A percentile compares a stretch with the other conserved stretches of the same genome.
Evolutionary conservation across 1,140 invertebrate genomes (phyloP).

Genomic region (Ceratosolen solmsi): DNA sequence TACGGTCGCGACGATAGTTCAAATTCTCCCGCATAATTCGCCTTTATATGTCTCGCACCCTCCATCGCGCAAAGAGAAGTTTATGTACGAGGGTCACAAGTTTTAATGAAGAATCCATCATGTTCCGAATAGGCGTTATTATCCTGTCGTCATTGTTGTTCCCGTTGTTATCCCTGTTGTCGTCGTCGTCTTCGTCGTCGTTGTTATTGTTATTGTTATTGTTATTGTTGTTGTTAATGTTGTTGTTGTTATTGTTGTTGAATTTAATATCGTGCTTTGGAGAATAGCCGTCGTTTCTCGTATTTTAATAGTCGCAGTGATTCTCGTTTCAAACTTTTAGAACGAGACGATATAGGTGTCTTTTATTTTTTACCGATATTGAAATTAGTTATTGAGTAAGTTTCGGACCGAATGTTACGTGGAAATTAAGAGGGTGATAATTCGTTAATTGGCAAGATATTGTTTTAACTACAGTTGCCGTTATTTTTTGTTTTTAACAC

Average conservation of each 20-base stretch:
- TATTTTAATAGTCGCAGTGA: slow-evolving; percentile 4
- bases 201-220: background rate
- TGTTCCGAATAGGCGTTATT: slow-evolving; percentile 16
- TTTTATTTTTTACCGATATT: background rate
- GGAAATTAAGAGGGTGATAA: background rate
- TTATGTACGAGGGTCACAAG: slow-evolving; percentile 28
- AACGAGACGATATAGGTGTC: background rate
- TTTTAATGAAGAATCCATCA: slow-evolving; percentile 53
- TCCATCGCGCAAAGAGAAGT: background rate
- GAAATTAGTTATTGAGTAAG: slow-evolving; percentile 30
- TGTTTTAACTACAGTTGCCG: slow-evolving; percentile 5
- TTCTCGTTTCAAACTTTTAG: slow-evolving; percentile 32
- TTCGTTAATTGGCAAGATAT: background rate
- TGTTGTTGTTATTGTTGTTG: background rate
- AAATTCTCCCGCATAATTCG: background rate
- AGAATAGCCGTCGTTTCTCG: background rate
- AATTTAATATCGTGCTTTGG: slow-evolving; percentile 38
- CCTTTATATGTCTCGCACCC: slow-evolving; percentile 33
- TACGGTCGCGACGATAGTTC: slow-evolving; percentile 7
- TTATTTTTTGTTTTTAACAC: too few species aligned
- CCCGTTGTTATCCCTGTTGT: too few species aligned
- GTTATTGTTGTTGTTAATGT: background rate
- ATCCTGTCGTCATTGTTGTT: background rate
- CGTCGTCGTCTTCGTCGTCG: background rate
- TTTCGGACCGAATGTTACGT: background rate